Conservation (phyloP, 2,888 invertebrate genomes). For the Acrobasis repandana region DNA sequence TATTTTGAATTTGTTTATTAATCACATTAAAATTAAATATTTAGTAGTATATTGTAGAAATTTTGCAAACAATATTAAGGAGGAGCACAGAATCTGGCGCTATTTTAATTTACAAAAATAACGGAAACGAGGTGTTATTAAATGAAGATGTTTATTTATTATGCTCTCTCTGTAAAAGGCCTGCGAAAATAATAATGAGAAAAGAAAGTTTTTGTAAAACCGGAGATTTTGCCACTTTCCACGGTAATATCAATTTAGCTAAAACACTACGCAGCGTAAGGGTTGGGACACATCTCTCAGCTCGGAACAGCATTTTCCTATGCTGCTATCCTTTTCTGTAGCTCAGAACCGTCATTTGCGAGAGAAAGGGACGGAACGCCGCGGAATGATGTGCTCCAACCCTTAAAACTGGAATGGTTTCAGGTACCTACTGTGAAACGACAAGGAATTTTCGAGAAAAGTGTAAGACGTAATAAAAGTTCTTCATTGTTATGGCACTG, state of each 20-base stretch:
- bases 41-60: no score
- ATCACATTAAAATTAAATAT: no score
- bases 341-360: no score
- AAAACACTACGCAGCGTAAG: conserved; percentile 31
- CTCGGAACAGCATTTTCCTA: no score
- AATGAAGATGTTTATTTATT: conserved; percentile 30
- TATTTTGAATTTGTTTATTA: no score
- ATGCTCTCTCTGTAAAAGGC: conserved; percentile 26
- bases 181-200: conserved; percentile 34
- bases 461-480: neutral
- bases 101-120: neutral
- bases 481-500: neutral
- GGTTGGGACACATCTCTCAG: no score
- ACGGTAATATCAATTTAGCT: conserved; percentile 37
- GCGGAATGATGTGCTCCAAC: no score
- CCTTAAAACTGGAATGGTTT: conserved; percentile 30
- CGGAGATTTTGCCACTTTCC: neutral
- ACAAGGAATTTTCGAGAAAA: neutral
- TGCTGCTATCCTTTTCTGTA: no score
- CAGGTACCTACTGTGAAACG: conserved; percentile 10
- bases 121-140: conserved; percentile 13
- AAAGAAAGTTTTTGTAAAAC: conserved; percentile 28
- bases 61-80: no score
- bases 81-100: no score
- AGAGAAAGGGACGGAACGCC: no score